Evolutionary conservation across 1,140 invertebrate genomes (phyloP).

Genomic region (Dolichoris vasculosae): DNA sequence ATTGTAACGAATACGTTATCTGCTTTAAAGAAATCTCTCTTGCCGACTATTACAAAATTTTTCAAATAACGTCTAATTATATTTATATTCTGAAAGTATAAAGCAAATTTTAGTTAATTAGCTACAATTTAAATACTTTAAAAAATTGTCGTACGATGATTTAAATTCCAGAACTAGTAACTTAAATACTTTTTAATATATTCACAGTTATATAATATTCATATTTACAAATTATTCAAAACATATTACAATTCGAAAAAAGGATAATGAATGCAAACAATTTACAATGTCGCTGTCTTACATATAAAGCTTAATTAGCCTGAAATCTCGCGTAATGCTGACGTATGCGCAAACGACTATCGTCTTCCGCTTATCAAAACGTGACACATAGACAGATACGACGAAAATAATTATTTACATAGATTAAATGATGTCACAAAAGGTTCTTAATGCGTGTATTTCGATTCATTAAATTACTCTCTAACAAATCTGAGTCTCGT

Average conservation of each 20-base stretch:
- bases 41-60: too few species aligned
- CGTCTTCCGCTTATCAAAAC: constrained; percentile 34
- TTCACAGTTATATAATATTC: not conserved
- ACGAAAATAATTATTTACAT: constrained; percentile 36
- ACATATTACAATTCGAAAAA: not conserved
- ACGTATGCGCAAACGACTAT: constrained; percentile 31
- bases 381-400: constrained; percentile 31
- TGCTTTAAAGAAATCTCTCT: too few species aligned
- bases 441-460: not conserved
- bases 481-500: not conserved
- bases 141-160: too few species aligned
- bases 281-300: not conserved
- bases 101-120: too few species aligned
- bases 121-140: too few species aligned
- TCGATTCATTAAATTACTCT: not conserved
- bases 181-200: too few species aligned
- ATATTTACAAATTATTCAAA: not conserved
- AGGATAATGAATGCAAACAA: not conserved
- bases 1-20: too few species aligned
- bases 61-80: too few species aligned
- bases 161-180: too few species aligned
- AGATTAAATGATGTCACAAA: constrained; percentile 4
- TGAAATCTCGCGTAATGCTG: constrained; percentile 24
- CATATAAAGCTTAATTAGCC: constrained; percentile 39
- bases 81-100: too few species aligned